Conservation (phyloP, 2,797 vertebrate species). For the Anableps anableps region DNA sequence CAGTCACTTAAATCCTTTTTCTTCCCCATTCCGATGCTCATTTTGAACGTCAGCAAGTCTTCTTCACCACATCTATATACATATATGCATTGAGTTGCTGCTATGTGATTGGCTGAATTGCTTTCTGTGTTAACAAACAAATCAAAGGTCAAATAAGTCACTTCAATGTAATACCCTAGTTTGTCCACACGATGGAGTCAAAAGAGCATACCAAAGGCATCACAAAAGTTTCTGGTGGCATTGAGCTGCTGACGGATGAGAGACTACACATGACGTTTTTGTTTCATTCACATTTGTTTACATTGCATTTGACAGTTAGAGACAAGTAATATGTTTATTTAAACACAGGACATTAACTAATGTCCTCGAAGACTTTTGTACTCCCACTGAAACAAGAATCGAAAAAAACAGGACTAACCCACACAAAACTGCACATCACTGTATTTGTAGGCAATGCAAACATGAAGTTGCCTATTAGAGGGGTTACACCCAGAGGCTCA, state of each 20-base stretch:
- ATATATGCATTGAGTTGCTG: too few species aligned
- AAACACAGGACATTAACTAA: background rate
- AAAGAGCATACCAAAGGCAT: slow-evolving; percentile 11
- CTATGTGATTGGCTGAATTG: too few species aligned
- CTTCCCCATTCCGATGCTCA: too few species aligned
- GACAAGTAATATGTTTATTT: background rate
- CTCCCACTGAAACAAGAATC: background rate
- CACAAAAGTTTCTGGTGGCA: background rate
- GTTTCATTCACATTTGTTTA: background rate
- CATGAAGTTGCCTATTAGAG: slow-evolving; percentile 49
- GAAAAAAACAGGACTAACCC: background rate
- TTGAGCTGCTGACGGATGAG: background rate
- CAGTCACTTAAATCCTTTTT: too few species aligned
- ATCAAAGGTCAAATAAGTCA: too few species aligned
- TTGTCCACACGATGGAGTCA: slow-evolving; percentile 48
- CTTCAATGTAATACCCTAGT: background rate
- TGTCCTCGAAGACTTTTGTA: background rate
- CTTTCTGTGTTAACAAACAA: too few species aligned
- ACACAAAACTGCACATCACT: slow-evolving; percentile 30
- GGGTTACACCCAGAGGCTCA: slow-evolving; percentile 62
- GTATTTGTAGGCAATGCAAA: slow-evolving; percentile 14
- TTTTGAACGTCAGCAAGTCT: too few species aligned
- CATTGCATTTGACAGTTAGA: background rate
- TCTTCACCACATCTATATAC: too few species aligned
- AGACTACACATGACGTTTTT: background rate